Base-by-base conservation (phyloP, 2,888 invertebrate species). In the Euzetes globulus region DNA sequence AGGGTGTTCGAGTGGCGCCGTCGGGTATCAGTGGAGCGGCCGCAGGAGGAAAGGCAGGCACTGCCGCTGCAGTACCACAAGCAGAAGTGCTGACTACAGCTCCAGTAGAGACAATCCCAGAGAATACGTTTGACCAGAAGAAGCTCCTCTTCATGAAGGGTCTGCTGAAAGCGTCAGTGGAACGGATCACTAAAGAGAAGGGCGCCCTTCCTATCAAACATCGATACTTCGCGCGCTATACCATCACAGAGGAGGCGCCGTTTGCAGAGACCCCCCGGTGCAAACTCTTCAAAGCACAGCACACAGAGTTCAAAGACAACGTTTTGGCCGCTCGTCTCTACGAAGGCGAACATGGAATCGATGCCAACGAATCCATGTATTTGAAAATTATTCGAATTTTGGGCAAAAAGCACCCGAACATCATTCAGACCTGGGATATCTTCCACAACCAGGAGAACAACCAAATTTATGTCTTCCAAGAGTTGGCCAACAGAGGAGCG, bases 401-500 rank as follows among this genome's bases (percentile, higher is more conserved):
- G 9, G 74, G 45, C 9, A 70, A 71, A 47, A 74, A 74, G 33
- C 74, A 74, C n/a, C 70, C 71, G 9, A 37, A 74, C 33, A 58
- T 74, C 29, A 50, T 74, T 0, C 33, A 71, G 19, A 74, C 74
- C 13, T 70, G 58, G 52, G 74, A 74, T 50, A 37, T 74, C 19
- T 74, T 74, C 33, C 27, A 63, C 29, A 27, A 17, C 37, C 17
- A n/a, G 3, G 74, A 70, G 13, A 37, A n/a, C 37, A 70, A 55
- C 27, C 27, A 55, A 25, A 22, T 74, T 25, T 50, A 19, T 13
- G 45, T 74, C 7, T 71, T 74, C 33, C 74, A 74, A n/a, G 74
- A 74, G 70, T 70, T 55, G 25, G 52, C 50, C 4, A 71, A 33
- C 17, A 37, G 22, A 11, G 74, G 74, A 7, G 50, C 55, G 19